A percentile compares a stretch with the other conserved stretches of the same genome.
phyloP scores from a whole-genome alignment of 1,140 invertebrate genomes.

The Drosophila tropicalis region DNA sequence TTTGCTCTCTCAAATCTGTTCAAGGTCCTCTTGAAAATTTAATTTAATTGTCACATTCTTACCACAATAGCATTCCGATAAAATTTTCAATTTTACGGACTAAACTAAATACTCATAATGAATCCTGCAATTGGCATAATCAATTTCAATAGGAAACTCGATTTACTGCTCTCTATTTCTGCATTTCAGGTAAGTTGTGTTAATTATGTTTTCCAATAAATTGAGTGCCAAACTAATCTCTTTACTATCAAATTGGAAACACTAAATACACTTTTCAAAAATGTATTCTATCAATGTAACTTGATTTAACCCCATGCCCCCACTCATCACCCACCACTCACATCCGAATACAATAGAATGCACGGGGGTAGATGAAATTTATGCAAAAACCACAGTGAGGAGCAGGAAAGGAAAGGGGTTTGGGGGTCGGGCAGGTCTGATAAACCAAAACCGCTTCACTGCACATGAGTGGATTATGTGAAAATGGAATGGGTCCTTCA shows the following conservation, averaged over 20 bases:
- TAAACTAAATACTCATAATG: neutral
- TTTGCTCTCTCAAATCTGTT: neutral
- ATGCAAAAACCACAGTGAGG: too few relatives aligned
- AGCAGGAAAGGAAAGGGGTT: too few relatives aligned
- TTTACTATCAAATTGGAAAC: neutral
- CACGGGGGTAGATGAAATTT: neutral
- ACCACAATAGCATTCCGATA: neutral
- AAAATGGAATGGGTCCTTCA: neutral
- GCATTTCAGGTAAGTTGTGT: neutral
- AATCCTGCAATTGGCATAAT: neutral
- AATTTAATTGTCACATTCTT: neutral
- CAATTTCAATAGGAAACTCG: neutral
- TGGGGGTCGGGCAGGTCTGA: too few relatives aligned
- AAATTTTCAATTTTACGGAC: neutral
- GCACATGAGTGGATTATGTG: conserved; percentile 1
- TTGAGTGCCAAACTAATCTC: conserved; percentile 4
- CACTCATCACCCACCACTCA: neutral
- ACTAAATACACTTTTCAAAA: neutral
- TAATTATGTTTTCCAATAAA: conserved; percentile 1
- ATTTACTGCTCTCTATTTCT: neutral
- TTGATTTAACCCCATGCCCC: neutral
- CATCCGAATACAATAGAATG: neutral
- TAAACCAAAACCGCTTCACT: neutral
- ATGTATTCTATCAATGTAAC: conserved; percentile 3
- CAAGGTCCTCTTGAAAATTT: neutral